phyloP scores from a whole-genome alignment of 2,113 vertebrate species.

The Thoracochromis brauschi region DNA sequence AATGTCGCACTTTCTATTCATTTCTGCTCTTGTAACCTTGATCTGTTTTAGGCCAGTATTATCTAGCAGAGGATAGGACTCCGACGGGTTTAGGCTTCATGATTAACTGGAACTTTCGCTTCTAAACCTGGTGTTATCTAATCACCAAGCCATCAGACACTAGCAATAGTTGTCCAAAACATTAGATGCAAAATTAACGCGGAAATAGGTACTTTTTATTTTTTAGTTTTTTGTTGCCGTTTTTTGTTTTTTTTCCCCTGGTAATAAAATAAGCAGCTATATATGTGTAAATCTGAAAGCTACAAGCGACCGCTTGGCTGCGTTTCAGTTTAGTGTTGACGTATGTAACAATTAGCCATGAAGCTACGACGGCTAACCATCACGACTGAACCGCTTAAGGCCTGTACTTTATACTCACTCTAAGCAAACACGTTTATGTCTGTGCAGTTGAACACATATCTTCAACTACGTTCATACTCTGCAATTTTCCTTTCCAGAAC shows the following conservation, averaged over 20 bases:
- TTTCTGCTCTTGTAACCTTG: background rate
- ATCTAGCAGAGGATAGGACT: background rate
- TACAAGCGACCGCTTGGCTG: background rate
- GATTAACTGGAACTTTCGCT: background rate
- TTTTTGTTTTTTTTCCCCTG: accelerated
- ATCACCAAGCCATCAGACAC: background rate
- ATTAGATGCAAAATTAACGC: background rate
- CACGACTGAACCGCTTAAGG: background rate
- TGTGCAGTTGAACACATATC: accelerated
- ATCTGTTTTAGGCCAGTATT: background rate
- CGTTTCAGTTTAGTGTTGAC: background rate
- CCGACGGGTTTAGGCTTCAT: background rate
- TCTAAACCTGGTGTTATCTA: constrained; percentile 1
- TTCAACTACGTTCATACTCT: background rate
- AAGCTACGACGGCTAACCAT: constrained; percentile 20
- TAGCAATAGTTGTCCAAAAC: background rate
- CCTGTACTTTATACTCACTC: no score
- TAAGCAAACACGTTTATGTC: accelerated
- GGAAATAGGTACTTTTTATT: background rate
- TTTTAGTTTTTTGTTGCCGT: accelerated
- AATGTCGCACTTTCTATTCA: background rate
- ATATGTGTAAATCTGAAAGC: background rate
- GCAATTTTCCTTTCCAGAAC: accelerated
- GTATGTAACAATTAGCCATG: constrained; percentile 44
- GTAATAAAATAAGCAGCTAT: background rate